These are phyloP conservation scores for Drosophila pseudotalamancana DNA, from an alignment of 2,888 invertebrate species.

Conservation along the genomic window DNA sequence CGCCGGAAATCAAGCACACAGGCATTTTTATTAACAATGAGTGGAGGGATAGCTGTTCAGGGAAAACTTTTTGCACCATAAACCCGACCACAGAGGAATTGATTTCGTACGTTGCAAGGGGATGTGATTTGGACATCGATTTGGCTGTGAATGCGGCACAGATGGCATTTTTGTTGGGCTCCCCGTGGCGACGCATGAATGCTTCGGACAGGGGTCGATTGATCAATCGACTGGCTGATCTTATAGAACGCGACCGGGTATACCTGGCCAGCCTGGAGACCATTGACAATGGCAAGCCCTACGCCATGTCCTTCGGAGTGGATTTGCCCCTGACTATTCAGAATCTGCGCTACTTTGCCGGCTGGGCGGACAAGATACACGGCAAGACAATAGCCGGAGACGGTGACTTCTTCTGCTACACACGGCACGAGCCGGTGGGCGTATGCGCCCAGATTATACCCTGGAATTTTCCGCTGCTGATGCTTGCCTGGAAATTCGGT, in stretches of 20 bases:
- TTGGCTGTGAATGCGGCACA: constrained; percentile 91
- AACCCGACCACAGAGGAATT: constrained; percentile 93
- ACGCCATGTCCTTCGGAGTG: constrained; percentile 87
- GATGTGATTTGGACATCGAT: constrained; percentile 90
- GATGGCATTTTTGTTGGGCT: constrained; percentile 90
- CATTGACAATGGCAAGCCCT: constrained; percentile 97
- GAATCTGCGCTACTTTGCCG: constrained; percentile 93
- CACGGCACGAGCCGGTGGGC: constrained; percentile 95
- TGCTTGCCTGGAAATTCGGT: constrained; percentile 98
- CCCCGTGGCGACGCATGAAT: constrained; percentile 93
- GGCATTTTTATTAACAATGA: constrained; percentile 95
- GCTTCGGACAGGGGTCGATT: constrained; percentile 92
- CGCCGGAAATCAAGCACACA: not conserved
- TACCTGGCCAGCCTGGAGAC: constrained; percentile 96
- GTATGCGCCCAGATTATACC: constrained; percentile 97
- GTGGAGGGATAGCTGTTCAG: constrained; percentile 94
- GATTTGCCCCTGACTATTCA: constrained; percentile 88
- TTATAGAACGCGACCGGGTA: constrained; percentile 90
- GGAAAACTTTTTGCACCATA: constrained; percentile 92
- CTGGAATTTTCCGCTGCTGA: constrained; percentile 96
- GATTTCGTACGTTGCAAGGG: constrained; percentile 92
- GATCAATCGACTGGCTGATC: constrained; percentile 91
- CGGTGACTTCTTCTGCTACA: constrained; percentile 92
- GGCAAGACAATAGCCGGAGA: constrained; percentile 90
- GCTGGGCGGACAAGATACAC: constrained; percentile 96